Conservation (phyloP, 2,797 vertebrate genomes). For the Jordanella pulchra region DNA sequence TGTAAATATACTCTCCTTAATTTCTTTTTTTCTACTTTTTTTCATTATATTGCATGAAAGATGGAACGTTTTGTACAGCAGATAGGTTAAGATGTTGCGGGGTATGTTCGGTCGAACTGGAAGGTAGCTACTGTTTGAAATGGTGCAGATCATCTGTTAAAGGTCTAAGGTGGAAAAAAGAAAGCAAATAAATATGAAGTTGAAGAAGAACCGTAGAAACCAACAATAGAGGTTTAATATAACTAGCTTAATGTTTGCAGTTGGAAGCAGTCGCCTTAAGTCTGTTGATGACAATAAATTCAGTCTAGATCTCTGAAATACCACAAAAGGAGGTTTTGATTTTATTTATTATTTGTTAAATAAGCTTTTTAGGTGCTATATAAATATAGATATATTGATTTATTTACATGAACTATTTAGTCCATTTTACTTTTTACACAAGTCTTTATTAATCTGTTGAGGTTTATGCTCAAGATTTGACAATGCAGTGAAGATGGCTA, state of each 20-base stretch:
- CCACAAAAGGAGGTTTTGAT: conserved; percentile 14
- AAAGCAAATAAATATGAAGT: conserved; percentile 10
- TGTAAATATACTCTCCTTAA: conserved; percentile 30
- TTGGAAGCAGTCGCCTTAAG: conserved; percentile 23
- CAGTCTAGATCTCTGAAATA: background rate
- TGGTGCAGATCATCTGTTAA: conserved; percentile 14
- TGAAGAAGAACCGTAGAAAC: conserved; percentile 1
- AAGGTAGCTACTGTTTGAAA: conserved; percentile 2
- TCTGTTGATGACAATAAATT: conserved; percentile 1
- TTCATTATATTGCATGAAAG: conserved; percentile 10
- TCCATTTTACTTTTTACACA: background rate
- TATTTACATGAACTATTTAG: no score
- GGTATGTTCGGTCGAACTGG: background rate
- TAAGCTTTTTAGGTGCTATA: conserved; percentile 10
- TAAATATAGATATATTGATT: background rate
- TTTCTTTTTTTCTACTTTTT: conserved; percentile 4
- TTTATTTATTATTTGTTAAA: conserved; percentile 6
- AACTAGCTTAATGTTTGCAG: conserved; percentile 11
- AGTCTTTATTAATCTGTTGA: background rate
- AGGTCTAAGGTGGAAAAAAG: conserved; percentile 10
- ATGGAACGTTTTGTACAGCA: background rate
- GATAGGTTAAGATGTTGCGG: conserved; percentile 1
- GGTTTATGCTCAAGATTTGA: background rate
- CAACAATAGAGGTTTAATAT: background rate
- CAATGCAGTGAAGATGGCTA: background rate